Percentiles rank a stretch among this genome's conserved stretches.
These are phyloP conservation scores for Meriones unguiculatus DNA, from an alignment of 2,113 vertebrate species.

Conservation along the genomic window DNA sequence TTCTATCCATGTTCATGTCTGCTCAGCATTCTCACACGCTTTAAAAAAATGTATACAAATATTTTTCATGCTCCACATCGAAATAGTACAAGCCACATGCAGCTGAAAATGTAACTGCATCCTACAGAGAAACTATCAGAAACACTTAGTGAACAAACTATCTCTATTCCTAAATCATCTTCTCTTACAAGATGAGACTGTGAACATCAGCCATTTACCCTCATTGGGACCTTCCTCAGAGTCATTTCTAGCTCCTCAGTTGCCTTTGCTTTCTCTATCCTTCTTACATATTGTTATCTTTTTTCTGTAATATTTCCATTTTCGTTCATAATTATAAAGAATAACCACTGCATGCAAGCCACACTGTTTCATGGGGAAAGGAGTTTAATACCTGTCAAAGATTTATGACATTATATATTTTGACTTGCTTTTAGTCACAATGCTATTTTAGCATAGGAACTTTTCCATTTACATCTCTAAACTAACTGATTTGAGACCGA, in stretches of 20 bases:
- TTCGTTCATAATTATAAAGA: slow-evolving; percentile 77
- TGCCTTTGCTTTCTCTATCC: slow-evolving; percentile 1
- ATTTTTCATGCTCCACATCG: background rate
- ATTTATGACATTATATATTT: slow-evolving; percentile 78
- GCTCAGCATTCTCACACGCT: background rate
- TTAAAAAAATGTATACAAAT: background rate
- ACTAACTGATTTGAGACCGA: slow-evolving; percentile 67
- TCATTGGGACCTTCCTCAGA: background rate
- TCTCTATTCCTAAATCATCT: background rate
- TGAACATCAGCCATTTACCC: background rate
- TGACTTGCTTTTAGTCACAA: slow-evolving; percentile 77
- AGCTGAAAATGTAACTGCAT: background rate
- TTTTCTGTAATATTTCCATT: slow-evolving; percentile 58
- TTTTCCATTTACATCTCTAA: slow-evolving; percentile 76
- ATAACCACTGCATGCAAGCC: slow-evolving; percentile 76
- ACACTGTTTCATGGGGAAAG: slow-evolving; percentile 76
- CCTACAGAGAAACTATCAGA: background rate
- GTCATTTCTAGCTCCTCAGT: slow-evolving; percentile 38
- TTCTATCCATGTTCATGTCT: background rate
- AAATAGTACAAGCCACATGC: background rate
- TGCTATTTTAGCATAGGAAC: slow-evolving; percentile 80
- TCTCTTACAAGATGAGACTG: background rate
- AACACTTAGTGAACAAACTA: background rate
- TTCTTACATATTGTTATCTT: slow-evolving; percentile 49
- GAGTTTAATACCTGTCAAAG: slow-evolving; percentile 63